A percentile compares a stretch with the other conserved stretches of the same genome.
Evolutionary conservation across 2,113 vertebrate genomes (phyloP).

Genomic region (Copsychus sechellarum): DNA sequence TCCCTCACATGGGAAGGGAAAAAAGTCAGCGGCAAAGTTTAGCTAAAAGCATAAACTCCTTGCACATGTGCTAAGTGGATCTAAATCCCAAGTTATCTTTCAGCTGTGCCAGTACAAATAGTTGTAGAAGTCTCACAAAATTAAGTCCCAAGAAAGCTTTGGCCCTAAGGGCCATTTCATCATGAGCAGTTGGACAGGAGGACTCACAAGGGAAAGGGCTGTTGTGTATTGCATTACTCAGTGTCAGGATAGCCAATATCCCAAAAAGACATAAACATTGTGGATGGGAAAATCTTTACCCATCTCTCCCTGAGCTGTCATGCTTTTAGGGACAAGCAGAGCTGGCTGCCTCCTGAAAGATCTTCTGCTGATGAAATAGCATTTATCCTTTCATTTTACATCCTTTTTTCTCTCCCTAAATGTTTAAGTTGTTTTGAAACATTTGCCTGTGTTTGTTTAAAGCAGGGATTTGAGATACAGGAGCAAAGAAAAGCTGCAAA

Average conservation of each 20-base stretch:
- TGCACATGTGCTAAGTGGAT: neutral
- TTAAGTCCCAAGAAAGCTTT: neutral
- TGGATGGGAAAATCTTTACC: conserved; percentile 18
- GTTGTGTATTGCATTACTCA: neutral
- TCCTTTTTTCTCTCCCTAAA: neutral
- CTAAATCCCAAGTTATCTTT: neutral
- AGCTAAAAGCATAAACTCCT: neutral
- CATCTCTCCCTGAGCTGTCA: neutral
- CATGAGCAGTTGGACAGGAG: neutral
- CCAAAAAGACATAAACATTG: conserved; percentile 2
- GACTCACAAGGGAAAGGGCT: neutral
- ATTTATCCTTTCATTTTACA: neutral
- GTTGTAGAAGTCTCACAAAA: neutral
- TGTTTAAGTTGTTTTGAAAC: neutral
- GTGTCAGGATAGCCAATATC: conserved; percentile 13
- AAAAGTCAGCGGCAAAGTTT: neutral
- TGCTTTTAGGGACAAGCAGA: neutral
- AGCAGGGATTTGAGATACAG: neutral
- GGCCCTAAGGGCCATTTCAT: neutral
- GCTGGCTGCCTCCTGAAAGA: neutral
- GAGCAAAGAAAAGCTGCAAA: neutral
- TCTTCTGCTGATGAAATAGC: neutral
- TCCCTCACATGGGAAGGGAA: neutral
- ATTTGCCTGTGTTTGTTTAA: neutral
- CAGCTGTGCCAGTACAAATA: neutral